phyloP scores from a whole-genome alignment of 2,888 invertebrate genomes.

The Shargacucullia verbasci region DNA sequence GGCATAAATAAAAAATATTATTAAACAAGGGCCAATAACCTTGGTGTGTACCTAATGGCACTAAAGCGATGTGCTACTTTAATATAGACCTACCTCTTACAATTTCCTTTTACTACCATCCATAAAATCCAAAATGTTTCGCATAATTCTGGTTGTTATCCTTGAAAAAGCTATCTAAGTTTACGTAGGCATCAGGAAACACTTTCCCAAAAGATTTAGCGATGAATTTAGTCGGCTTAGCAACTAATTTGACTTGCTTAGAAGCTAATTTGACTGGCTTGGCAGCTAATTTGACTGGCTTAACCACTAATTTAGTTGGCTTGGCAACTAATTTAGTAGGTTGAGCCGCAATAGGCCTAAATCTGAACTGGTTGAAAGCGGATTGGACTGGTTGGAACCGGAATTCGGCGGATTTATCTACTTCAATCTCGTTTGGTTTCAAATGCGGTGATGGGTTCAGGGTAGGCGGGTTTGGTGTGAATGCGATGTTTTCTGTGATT shows the following conservation, averaged over 20 bases:
- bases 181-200: slow-evolving; percentile 61
- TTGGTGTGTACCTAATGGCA: slow-evolving; percentile 20
- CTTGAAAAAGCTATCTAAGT: slow-evolving; percentile 62
- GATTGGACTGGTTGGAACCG: slow-evolving; percentile 49
- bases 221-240: slow-evolving; percentile 47
- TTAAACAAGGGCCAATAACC: slow-evolving; percentile 11
- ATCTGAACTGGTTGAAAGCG: slow-evolving; percentile 44
- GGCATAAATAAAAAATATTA: slow-evolving; percentile 12
- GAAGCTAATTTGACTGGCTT: slow-evolving; percentile 40
- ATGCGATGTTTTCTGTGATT: slow-evolving; percentile 56
- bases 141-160: slow-evolving; percentile 39
- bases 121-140: slow-evolving; percentile 47
- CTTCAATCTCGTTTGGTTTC: slow-evolving; percentile 53
- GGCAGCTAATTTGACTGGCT: slow-evolving; percentile 42
- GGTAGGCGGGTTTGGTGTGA: slow-evolving; percentile 52
- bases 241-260: no score
- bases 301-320: slow-evolving; percentile 42
- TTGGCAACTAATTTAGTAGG: slow-evolving; percentile 48
- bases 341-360: slow-evolving; percentile 32
- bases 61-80: slow-evolving; percentile 46
- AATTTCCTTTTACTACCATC: slow-evolving; percentile 56
- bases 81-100: slow-evolving; percentile 45
- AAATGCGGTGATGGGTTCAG: slow-evolving; percentile 52
- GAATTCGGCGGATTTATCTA: slow-evolving; percentile 48
- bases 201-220: slow-evolving; percentile 50